phyloP scores from a whole-genome alignment of 2,797 vertebrate genomes.

The Rhadinocentrus ornatus region DNA sequence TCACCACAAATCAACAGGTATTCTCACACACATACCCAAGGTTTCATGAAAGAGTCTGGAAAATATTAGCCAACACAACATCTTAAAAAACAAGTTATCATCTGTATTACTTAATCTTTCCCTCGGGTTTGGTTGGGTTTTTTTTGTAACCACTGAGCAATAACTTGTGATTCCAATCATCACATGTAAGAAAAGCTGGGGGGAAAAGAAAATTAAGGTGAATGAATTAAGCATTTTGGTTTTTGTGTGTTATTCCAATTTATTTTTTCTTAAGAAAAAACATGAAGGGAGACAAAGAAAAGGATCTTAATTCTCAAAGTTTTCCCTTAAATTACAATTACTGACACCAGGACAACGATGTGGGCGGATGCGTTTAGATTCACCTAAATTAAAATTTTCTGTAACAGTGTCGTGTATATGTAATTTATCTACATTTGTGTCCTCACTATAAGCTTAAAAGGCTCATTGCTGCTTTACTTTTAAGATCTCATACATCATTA shows the following conservation, averaged over 20 bases:
- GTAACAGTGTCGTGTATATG: neutral
- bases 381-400: neutral
- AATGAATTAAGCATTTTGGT: neutral
- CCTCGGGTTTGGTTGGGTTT: constrained; percentile 9
- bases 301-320: neutral
- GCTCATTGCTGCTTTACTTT: neutral
- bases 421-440: neutral
- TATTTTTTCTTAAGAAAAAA: constrained; percentile 9
- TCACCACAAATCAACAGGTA: constrained; percentile 30
- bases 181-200: constrained; percentile 11
- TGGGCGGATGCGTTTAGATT: too few relatives aligned
- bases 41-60: constrained; percentile 13
- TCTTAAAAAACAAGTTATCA: constrained; percentile 11
- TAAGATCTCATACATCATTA: constrained; percentile 4
- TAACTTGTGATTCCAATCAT: constrained; percentile 38
- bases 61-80: constrained; percentile 24
- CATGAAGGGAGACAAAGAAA: neutral
- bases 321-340: neutral
- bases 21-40: constrained; percentile 4
- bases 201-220: neutral
- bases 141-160: constrained; percentile 33
- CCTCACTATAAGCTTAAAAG: neutral
- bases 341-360: neutral
- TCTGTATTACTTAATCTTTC: constrained; percentile 20
- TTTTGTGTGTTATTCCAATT: neutral